Percentiles rank a stretch among this genome's conserved stretches.
phyloP scores from a whole-genome alignment of 2,797 vertebrate species.

The Microtus californicus region DNA sequence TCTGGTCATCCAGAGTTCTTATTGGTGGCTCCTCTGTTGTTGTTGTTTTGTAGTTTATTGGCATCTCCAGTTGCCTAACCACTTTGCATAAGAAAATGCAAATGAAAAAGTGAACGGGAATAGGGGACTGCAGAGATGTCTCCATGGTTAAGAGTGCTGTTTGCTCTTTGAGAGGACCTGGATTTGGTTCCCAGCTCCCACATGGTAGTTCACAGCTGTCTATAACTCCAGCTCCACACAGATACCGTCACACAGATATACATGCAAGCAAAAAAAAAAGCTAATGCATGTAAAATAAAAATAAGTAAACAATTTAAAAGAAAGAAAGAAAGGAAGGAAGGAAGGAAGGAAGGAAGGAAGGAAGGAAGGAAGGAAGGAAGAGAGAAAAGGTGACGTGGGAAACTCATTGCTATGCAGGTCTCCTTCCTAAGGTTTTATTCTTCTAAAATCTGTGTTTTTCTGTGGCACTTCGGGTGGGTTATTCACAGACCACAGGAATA shows the following conservation, averaged over 20 bases:
- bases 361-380: background rate
- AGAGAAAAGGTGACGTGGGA: background rate
- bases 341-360: background rate
- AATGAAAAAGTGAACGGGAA: background rate
- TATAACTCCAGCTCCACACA: background rate
- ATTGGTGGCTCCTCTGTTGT: background rate
- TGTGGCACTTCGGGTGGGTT: background rate
- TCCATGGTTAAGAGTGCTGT: background rate
- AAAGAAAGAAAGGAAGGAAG: background rate
- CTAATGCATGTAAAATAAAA: background rate
- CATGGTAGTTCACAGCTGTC: background rate
- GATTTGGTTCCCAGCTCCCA: background rate
- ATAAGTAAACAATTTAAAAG: background rate
- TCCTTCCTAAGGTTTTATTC: background rate
- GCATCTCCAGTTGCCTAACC: background rate
- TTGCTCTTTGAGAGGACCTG: background rate
- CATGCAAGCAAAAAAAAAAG: background rate
- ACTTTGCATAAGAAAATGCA: background rate
- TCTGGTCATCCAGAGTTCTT: background rate
- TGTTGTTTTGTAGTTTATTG: background rate
- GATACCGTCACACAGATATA: background rate
- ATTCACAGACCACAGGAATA: background rate
- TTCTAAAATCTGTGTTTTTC: background rate
- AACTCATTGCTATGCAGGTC: background rate
- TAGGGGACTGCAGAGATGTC: background rate